Evolutionary conservation across 2,888 invertebrate genomes (phyloP), one percentile per base, ranked within the genome.

Genomic region (Cryptops parisi): DNA sequence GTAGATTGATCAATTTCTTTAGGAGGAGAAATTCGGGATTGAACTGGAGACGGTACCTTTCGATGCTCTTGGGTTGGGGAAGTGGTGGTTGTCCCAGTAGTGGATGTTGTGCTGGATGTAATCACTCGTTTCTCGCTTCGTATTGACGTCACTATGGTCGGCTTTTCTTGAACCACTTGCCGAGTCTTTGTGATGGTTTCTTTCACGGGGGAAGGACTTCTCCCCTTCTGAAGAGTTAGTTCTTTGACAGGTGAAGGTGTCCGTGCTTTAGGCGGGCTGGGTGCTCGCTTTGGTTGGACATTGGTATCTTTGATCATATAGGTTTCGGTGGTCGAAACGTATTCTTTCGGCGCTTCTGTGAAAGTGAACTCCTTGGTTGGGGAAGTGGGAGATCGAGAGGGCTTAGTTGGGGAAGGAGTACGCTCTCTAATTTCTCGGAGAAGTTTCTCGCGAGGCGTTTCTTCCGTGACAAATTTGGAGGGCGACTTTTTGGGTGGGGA

Each of bases 361-460:
- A 45, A n/a, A 22, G 27, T 3, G n/a, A 2, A 2, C 3, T 49
- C 40, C 23, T 23, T 19, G 9, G 23, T 22, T 9, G 46, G 46
- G 4, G 46, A 46, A 46, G 46, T 21, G 9, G 43, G 43, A 5
- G 46, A 9, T 46, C 4, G 4, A 4, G 9, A 24, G 5, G 19
- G 6, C 24, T 39, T 49, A 19, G 49, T 49, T 2, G 44, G 44
- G 22, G 52, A 52, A 2, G 49, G 49, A 2, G 49, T 49, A 3
- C 49, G 3, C 24, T 49, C 49, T 9, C 49, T 33, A 19, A 49
- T 49, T 39, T 49, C 49, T 9, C 49, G 3, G n/a, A 49, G 19
- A 3, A 49, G 22, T 6, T n/a, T 39, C n/a, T 49, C 49, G 3
- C 49, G 49, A 15, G 49, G 49, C 2, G 49, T 49, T 22, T 49